phyloP scores from a whole-genome alignment of 2,113 vertebrate species.

The Excalfactoria chinensis region DNA sequence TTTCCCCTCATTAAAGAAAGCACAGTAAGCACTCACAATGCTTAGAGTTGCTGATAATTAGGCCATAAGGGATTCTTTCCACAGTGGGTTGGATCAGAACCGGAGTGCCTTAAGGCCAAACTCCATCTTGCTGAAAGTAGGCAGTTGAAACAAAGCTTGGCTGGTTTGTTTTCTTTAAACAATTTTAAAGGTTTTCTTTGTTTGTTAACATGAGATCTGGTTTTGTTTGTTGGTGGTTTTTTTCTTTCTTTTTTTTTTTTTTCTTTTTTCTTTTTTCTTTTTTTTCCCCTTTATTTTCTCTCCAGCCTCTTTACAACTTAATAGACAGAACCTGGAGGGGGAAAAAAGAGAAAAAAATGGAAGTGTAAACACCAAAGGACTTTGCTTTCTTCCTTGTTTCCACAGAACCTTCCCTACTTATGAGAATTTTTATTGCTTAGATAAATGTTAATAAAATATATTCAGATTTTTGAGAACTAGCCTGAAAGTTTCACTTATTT shows the following conservation, averaged over 20 bases:
- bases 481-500: background rate
- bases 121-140: background rate
- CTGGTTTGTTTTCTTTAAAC: background rate
- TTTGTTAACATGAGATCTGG: background rate
- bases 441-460: background rate
- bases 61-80: constrained; percentile 45
- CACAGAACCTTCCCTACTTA: background rate
- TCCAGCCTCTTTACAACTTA: background rate
- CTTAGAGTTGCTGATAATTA: constrained; percentile 19
- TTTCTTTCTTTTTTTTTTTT: background rate
- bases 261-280: background rate
- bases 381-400: background rate
- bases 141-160: background rate
- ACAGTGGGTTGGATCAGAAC: background rate
- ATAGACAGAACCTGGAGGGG: background rate
- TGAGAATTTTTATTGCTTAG: background rate
- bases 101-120: constrained; percentile 5
- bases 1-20: constrained; percentile 1
- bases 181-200: constrained; percentile 1
- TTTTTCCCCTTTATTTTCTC: background rate
- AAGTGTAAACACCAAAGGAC: background rate
- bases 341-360: background rate
- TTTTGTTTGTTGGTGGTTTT: background rate
- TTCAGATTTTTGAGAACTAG: background rate
- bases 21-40: background rate